Conservation (phyloP, 1,140 invertebrate genomes). For the Aphelenchoides besseyi region DNA sequence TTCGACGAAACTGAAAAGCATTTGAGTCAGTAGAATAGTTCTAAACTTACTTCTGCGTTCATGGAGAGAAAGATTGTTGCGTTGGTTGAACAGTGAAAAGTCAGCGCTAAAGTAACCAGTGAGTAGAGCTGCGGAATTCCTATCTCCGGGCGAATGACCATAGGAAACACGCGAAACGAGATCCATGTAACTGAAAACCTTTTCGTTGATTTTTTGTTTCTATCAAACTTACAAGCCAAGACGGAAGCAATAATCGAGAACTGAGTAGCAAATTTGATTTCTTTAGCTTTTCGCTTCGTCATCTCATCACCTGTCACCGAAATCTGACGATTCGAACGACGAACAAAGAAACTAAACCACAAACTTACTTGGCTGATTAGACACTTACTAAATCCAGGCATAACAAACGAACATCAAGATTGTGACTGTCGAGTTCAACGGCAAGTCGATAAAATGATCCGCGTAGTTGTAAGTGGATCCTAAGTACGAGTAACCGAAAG, state of each 20-base stretch:
- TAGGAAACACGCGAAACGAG: conserved; percentile 9
- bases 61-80: conserved; percentile 16
- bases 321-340: conserved; percentile 20
- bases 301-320: conserved; percentile 20
- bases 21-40: not conserved
- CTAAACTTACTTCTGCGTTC: conserved; percentile 10
- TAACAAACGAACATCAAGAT: conserved; percentile 23
- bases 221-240: conserved; percentile 11
- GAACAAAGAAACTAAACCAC: conserved; percentile 8
- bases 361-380: not conserved
- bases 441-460: conserved; percentile 18
- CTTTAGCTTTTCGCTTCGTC: conserved; percentile 12
- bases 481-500: conserved; percentile 19
- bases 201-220: too few species aligned
- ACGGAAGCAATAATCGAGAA: conserved; percentile 10
- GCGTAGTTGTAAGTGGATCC: conserved; percentile 10
- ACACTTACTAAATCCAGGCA: conserved; percentile 11
- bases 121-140: conserved; percentile 22
- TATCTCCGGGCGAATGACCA: conserved; percentile 16
- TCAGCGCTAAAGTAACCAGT: conserved; percentile 9
- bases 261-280: conserved; percentile 22
- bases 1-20: not conserved
- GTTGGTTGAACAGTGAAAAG: conserved; percentile 21
- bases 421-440: conserved; percentile 10
- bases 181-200: conserved; percentile 17